Base-by-base conservation (phyloP, 2,797 vertebrate species). In the Neomorphus geoffroyi region DNA sequence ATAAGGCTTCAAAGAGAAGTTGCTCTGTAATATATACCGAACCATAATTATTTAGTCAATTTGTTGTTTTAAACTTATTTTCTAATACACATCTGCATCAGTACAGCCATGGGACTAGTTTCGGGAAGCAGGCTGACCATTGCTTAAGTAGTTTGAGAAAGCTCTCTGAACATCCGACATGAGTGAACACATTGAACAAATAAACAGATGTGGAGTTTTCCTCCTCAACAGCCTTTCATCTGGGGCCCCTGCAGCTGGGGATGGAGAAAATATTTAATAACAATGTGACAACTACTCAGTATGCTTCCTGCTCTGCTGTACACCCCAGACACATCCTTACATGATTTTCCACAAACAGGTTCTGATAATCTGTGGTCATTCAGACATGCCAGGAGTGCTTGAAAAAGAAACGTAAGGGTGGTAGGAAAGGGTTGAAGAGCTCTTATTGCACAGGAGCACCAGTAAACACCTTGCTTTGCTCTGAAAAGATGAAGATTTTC, bases 141-240 rank as follows among this genome's bases (percentile, higher is more conserved):
- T 96, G 88, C 95, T 84, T 89, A 97, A 96, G 96, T 85, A 86
- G 88, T 92, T 97, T 96, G 77, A 97, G 92, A 97, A 97, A 96
- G 69, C 61, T 95, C 80, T 89, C 88, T 12, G 33, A 65, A 64
- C 58, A 84, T 82, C 79, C 89, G 72, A 86, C 84, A 80, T 85
- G 92, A 92, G 21, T 37, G 90, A 96, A 95, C 74, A 96, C 54
- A 80, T 43, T 82, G 93, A 96, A 92, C 80, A 97, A 97, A 95
- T 90, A 95, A 84, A 74, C 65, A 81, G 80, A 87, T 92, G 91
- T 80, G 72, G 89, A 88, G 54, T 83, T 94, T 93, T 28, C 53
- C 53, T 30, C 89, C 51, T 81, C 24, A 72, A 64, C 7, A 26
- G 58, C n/a, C 21, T 90, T 95, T 94, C 67, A 56, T 79, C 64